Conservation (phyloP, 1,140 invertebrate genomes). For the Euura saliciscinereae region DNA sequence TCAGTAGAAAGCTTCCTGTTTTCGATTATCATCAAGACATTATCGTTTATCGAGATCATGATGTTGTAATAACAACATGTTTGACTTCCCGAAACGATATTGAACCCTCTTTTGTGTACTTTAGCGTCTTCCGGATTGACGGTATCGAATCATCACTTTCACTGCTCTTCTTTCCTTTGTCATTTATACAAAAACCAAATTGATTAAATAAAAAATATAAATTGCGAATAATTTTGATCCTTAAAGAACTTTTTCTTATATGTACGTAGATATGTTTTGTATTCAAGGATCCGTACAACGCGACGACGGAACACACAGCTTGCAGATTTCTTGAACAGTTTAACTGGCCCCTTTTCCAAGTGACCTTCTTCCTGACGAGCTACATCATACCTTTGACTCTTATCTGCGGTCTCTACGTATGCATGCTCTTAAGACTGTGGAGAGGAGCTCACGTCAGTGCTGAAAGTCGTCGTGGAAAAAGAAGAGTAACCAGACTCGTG, state of each 20-base stretch:
- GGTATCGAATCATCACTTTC: too few species aligned
- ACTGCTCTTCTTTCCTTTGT: too few species aligned
- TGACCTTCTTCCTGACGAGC: slow-evolving; percentile 84
- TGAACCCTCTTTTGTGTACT: too few species aligned
- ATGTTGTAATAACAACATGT: too few species aligned
- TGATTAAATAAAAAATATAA: too few species aligned
- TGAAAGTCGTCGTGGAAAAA: slow-evolving; percentile 81
- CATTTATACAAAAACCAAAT: too few species aligned
- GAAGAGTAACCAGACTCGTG: slow-evolving; percentile 91
- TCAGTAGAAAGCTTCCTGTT: too few species aligned
- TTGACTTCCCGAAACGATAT: too few species aligned
- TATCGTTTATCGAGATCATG: too few species aligned
- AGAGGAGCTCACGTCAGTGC: slow-evolving; percentile 75
- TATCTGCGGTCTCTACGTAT: slow-evolving; percentile 88
- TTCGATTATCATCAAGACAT: too few species aligned
- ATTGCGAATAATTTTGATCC: too few species aligned
- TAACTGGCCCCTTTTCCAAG: slow-evolving; percentile 62
- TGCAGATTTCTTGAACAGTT: slow-evolving; percentile 50
- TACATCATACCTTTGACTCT: slow-evolving; percentile 85
- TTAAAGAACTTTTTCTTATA: background rate
- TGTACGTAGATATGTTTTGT: slow-evolving; percentile 33
- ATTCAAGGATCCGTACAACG: slow-evolving; percentile 35
- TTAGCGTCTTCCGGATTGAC: too few species aligned
- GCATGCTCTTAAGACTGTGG: slow-evolving; percentile 90
- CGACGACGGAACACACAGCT: slow-evolving; percentile 36